These are phyloP conservation scores for Dasypogon diadema DNA, from an alignment of 2,888 invertebrate species.

Conservation along the genomic window DNA sequence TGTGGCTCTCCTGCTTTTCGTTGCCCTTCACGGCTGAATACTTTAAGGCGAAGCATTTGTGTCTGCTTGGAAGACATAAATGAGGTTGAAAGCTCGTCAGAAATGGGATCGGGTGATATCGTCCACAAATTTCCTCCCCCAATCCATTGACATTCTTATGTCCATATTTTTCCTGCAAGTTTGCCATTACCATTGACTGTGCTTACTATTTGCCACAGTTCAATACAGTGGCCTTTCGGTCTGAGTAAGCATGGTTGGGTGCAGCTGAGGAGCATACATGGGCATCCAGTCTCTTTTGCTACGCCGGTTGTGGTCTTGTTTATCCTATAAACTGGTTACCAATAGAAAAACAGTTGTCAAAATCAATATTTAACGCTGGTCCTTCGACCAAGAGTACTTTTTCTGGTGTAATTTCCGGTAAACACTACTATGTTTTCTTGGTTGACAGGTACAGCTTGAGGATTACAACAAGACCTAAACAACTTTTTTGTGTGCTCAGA, in stretches of 20 bases:
- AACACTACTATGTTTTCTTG: background rate
- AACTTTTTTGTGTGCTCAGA: background rate
- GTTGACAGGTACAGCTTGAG: background rate
- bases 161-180: background rate
- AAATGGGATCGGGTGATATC: constrained; percentile 25
- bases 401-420: constrained; percentile 18
- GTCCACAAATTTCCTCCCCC: constrained; percentile 32
- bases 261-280: background rate
- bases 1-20: background rate
- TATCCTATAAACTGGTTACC: constrained; percentile 36
- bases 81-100: constrained; percentile 43
- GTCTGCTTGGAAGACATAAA: constrained; percentile 36
- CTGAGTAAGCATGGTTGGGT: constrained; percentile 30
- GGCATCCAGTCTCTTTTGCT: background rate
- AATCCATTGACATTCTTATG: constrained; percentile 17
- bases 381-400: background rate
- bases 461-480: background rate
- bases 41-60: constrained; percentile 37
- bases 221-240: constrained; percentile 3
- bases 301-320: constrained; percentile 31
- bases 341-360: constrained; percentile 44
- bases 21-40: constrained; percentile 1
- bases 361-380: constrained; percentile 49
- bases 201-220: constrained; percentile 4
- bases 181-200: constrained; percentile 38